Conservation (phyloP, 2,113 vertebrate genomes). For the Pavo muticus region DNA sequence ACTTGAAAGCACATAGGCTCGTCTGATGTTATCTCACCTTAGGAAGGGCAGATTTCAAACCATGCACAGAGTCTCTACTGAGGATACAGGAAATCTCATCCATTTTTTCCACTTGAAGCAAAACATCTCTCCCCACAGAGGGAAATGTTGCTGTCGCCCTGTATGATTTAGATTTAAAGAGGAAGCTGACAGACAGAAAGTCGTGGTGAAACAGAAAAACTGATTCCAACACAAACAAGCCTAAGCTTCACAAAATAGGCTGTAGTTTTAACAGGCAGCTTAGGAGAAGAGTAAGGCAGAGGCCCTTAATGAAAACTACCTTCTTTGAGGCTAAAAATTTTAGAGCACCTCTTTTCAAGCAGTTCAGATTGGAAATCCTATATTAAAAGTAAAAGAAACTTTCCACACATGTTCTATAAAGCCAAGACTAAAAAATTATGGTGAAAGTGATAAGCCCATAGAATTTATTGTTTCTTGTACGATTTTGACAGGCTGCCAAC, state of each 20-base stretch:
- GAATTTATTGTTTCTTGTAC: constrained; percentile 48
- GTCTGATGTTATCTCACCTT: constrained; percentile 35
- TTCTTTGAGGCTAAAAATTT: neutral
- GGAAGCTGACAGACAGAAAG: constrained; percentile 50
- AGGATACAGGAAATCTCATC: constrained; percentile 63
- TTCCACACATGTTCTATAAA: neutral
- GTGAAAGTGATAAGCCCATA: constrained; percentile 49
- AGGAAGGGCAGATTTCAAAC: constrained; percentile 38
- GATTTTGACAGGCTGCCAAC: constrained; percentile 43
- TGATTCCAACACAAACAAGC: constrained; percentile 62
- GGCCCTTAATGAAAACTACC: neutral
- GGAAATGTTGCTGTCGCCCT: constrained; percentile 42
- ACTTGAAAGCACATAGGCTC: constrained; percentile 22
- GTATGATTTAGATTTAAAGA: constrained; percentile 27
- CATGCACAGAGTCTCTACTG: neutral
- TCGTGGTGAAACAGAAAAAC: constrained; percentile 4
- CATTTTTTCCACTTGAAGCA: constrained; percentile 50
- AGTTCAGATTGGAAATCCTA: neutral
- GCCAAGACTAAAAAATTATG: neutral
- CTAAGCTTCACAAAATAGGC: constrained; percentile 59
- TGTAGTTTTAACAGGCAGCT: constrained; percentile 37
- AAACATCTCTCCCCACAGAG: constrained; percentile 50
- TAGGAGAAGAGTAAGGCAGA: neutral
- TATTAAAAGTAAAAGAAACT: neutral
- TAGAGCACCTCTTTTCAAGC: neutral